phyloP scores from a whole-genome alignment of 2,113 vertebrate species.

The Leucopsar rothschildi region DNA sequence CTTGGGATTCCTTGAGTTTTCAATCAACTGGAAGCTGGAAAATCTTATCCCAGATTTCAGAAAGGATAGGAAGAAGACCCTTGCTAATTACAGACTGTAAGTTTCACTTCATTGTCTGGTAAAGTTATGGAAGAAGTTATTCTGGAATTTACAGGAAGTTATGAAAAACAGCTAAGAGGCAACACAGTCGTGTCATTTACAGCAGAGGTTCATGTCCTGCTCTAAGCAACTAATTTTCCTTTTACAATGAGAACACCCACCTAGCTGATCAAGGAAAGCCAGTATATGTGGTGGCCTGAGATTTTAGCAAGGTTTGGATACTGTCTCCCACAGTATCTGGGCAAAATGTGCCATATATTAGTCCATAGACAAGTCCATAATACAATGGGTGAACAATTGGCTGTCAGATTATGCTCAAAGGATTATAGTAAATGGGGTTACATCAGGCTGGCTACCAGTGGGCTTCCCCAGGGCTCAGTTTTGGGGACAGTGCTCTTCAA shows the following conservation, averaged over 20 bases:
- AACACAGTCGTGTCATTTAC: rapidly evolving
- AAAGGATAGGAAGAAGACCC: not conserved
- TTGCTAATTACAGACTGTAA: not conserved
- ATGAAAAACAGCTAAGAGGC: not conserved
- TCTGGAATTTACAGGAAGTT: not conserved
- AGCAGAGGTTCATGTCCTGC: not conserved
- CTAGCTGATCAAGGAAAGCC: not conserved
- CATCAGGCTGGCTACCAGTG: not conserved
- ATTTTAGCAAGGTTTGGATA: not conserved
- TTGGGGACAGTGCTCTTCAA: not conserved
- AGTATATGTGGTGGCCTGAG: too few relatives aligned
- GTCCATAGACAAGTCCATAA: not conserved
- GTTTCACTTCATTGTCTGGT: not conserved
- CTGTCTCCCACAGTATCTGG: not conserved
- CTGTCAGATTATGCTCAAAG: not conserved
- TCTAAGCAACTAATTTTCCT: not conserved
- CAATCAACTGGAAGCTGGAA: not conserved
- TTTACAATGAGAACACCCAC: not conserved
- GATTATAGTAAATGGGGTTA: not conserved
- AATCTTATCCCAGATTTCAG: not conserved
- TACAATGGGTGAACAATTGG: not conserved
- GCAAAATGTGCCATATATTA: not conserved
- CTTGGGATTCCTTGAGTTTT: not conserved
- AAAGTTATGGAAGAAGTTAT: not conserved
- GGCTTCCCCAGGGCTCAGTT: not conserved